A percentile compares a stretch with the other conserved stretches of the same genome.
phyloP scores from a whole-genome alignment of 2,888 invertebrate species.

The Rhamnusium bicolor region DNA sequence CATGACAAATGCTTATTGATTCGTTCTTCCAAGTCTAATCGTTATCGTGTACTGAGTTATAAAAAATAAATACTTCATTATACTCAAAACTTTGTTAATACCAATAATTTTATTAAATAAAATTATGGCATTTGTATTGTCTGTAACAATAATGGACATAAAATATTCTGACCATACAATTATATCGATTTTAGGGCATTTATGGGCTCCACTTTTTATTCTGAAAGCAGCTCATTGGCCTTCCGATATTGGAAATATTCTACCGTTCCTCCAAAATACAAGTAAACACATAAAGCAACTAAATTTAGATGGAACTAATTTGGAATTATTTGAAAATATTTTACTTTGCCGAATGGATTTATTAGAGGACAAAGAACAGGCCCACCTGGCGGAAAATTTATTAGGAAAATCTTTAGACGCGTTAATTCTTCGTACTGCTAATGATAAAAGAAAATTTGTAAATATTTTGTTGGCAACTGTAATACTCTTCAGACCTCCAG shows the following conservation, averaged over 20 bases:
- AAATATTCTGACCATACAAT: too few species aligned
- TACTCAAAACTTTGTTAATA: too few species aligned
- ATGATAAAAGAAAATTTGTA: slow-evolving; percentile 57
- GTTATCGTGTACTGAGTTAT: too few species aligned
- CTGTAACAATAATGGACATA: too few species aligned
- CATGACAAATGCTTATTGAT: too few species aligned
- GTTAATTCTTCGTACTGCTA: slow-evolving; percentile 52
- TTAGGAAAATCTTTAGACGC: slow-evolving; percentile 54
- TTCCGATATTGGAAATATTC: slow-evolving; percentile 68
- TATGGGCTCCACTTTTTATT: slow-evolving; percentile 77
- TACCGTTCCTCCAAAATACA: slow-evolving; percentile 61
- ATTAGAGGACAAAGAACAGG: slow-evolving; percentile 59
- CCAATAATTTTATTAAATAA: too few species aligned
- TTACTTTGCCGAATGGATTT: slow-evolving; percentile 66
- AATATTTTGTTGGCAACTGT: slow-evolving; percentile 62
- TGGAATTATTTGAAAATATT: slow-evolving; percentile 65
- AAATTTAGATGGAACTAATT: slow-evolving; percentile 58
- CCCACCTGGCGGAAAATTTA: slow-evolving; percentile 50
- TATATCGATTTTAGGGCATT: slow-evolving; percentile 67
- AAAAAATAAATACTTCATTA: too few species aligned
- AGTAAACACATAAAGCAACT: slow-evolving; percentile 56
- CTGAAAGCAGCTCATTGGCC: slow-evolving; percentile 76
- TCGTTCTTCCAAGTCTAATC: too few species aligned
- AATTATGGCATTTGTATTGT: too few species aligned
- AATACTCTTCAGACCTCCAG: slow-evolving; percentile 62